phyloP scores from a whole-genome alignment of 30 jellyfish, hydroid and myxozoan species.

The Mastigias papua region DNA sequence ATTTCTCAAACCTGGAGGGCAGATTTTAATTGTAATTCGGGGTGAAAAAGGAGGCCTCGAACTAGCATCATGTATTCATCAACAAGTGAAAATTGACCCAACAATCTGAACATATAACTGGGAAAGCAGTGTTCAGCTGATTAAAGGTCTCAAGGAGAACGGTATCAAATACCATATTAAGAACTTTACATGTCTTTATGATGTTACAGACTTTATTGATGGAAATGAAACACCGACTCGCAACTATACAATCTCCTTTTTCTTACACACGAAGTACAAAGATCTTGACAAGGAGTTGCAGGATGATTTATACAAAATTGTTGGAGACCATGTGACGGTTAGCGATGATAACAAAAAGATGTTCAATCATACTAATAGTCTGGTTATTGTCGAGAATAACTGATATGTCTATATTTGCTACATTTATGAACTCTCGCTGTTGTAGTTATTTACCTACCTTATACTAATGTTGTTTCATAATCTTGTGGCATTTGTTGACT shows the following conservation, averaged over 20 bases:
- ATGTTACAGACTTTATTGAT: slow-evolving; percentile 29
- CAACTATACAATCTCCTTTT: neutral
- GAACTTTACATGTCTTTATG: neutral
- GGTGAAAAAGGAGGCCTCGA: slow-evolving; percentile 12
- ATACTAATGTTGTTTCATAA: no score
- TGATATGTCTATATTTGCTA: no score
- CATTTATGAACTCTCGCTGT: no score
- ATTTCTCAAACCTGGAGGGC: slow-evolving; percentile 8
- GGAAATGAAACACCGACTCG: neutral
- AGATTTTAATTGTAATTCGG: neutral
- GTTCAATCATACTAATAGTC: neutral
- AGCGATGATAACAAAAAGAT: neutral
- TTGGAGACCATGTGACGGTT: neutral
- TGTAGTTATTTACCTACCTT: no score
- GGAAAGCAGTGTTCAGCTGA: neutral
- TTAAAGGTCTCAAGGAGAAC: neutral
- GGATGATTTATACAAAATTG: neutral
- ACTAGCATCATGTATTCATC: neutral
- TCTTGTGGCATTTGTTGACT: no score
- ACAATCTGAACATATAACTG: no score
- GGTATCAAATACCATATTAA: neutral
- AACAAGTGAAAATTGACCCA: neutral
- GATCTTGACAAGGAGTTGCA: neutral
- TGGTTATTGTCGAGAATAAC: neutral
- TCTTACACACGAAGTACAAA: slow-evolving; percentile 1